These are phyloP conservation scores for Poecilobothrus nobilitatus DNA, from an alignment of 2,888 invertebrate genomes.

Conservation along the genomic window DNA sequence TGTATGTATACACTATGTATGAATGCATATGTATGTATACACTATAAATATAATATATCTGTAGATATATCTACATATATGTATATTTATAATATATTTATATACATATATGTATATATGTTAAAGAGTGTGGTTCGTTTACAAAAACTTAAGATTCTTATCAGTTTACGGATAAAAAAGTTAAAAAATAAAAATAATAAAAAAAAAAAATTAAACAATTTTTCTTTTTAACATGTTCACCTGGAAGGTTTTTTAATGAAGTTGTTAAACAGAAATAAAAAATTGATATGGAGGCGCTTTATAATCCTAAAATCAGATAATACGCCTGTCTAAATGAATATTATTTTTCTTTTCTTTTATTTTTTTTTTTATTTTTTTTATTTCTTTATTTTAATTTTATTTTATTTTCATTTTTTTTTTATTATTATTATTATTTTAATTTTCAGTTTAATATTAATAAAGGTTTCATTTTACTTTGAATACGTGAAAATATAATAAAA, in stretches of 20 bases:
- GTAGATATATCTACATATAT: background rate
- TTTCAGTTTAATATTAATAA: slow-evolving; percentile 6
- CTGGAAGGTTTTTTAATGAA: slow-evolving; percentile 6
- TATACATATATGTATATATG: background rate
- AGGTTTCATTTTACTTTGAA: slow-evolving; percentile 1
- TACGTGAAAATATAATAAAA: background rate
- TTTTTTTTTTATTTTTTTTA: background rate
- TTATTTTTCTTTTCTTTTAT: background rate
- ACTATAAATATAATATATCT: no score
- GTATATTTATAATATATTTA: background rate
- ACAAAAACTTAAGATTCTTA: background rate
- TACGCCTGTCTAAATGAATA: slow-evolving; percentile 6
- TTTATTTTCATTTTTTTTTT: background rate
- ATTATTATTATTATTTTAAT: background rate
- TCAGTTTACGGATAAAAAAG: background rate
- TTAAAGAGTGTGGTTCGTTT: background rate
- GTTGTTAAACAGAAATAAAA: slow-evolving; percentile 1
- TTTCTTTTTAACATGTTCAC: slow-evolving; percentile 6
- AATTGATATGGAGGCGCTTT: slow-evolving; percentile 6
- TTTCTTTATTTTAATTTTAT: background rate
- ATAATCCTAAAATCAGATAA: slow-evolving; percentile 6
- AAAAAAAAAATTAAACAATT: background rate
- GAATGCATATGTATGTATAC: background rate
- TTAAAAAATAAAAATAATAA: background rate
- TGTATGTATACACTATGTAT: no score